These are phyloP conservation scores for Euplagia quadripunctaria DNA, from an alignment of 2,888 invertebrate species.

Conservation along the genomic window DNA sequence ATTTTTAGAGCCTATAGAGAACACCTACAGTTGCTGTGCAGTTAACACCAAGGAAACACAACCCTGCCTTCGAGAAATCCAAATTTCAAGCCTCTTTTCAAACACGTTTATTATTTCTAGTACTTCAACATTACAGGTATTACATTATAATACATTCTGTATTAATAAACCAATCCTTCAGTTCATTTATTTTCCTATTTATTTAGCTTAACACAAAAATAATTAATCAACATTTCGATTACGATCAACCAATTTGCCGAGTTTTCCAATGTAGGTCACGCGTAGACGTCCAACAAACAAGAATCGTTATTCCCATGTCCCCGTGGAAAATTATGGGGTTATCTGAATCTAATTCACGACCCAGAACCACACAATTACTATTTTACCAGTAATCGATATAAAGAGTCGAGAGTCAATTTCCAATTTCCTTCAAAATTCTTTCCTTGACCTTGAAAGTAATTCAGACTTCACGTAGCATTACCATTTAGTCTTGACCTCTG, in stretches of 20 bases:
- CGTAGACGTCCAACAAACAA: not conserved
- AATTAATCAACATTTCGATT: not conserved
- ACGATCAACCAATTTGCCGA: not conserved
- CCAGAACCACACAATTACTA: conserved; percentile 13
- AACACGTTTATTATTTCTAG: too few species aligned
- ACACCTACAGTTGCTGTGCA: too few species aligned
- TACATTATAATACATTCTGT: too few species aligned
- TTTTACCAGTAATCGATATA: conserved; percentile 29
- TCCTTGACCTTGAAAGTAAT: conserved; percentile 36
- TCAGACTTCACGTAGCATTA: conserved; percentile 26
- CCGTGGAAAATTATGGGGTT: not conserved
- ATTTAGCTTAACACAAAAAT: not conserved
- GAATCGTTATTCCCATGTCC: not conserved
- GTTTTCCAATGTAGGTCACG: not conserved
- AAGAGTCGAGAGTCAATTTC: conserved; percentile 26
- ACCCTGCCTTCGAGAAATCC: too few species aligned
- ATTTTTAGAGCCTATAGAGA: too few species aligned
- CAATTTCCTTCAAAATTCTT: conserved; percentile 31
- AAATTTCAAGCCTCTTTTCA: too few species aligned
- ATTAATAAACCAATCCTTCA: too few species aligned
- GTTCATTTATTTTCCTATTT: too few species aligned
- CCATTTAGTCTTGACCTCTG: conserved; percentile 38
- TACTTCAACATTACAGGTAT: too few species aligned
- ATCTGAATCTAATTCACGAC: not conserved
- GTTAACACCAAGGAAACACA: too few species aligned